Conservation (phyloP, 2,888 invertebrate genomes). For the Pollenia labialis region DNA sequence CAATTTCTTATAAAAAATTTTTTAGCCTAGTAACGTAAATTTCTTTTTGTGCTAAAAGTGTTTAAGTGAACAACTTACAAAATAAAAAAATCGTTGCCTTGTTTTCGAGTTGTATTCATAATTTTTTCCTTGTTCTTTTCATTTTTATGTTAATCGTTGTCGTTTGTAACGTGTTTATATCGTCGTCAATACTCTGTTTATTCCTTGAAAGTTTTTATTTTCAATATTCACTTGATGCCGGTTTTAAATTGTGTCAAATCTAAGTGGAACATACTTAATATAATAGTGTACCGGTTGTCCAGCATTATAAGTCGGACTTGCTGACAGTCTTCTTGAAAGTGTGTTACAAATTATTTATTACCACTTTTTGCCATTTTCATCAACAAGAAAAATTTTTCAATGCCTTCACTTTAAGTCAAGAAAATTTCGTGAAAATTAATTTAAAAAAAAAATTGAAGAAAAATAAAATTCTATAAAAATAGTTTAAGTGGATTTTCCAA, state of each 20-base stretch:
- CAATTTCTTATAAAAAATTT: conserved; percentile 13
- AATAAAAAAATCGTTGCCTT: conserved; percentile 6
- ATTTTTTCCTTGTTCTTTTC: conserved; percentile 13
- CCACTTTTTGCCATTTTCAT: conserved; percentile 29
- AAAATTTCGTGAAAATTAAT: conserved; percentile 40
- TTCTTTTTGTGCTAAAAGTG: background rate
- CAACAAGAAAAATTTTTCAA: conserved; percentile 25
- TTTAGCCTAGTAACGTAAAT: conserved; percentile 21
- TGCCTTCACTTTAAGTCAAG: conserved; percentile 1
- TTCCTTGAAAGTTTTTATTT: conserved; percentile 51
- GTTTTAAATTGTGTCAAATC: conserved; percentile 72
- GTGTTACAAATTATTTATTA: conserved; percentile 70
- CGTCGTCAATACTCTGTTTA: conserved; percentile 43
- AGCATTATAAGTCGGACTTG: conserved; percentile 11
- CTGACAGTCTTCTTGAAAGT: conserved; percentile 56
- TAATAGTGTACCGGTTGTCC: conserved; percentile 68
- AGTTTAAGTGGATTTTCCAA: conserved; percentile 34
- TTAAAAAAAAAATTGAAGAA: background rate
- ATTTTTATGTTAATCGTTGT: conserved; percentile 11
- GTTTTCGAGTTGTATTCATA: conserved; percentile 25
- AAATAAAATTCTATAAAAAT: conserved; percentile 20
- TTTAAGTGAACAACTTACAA: background rate
- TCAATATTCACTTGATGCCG: conserved; percentile 53
- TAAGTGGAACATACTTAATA: conserved; percentile 67
- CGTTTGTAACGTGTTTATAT: background rate